Conservation (phyloP, 2,797 vertebrate genomes). For the Poecilia picta region DNA sequence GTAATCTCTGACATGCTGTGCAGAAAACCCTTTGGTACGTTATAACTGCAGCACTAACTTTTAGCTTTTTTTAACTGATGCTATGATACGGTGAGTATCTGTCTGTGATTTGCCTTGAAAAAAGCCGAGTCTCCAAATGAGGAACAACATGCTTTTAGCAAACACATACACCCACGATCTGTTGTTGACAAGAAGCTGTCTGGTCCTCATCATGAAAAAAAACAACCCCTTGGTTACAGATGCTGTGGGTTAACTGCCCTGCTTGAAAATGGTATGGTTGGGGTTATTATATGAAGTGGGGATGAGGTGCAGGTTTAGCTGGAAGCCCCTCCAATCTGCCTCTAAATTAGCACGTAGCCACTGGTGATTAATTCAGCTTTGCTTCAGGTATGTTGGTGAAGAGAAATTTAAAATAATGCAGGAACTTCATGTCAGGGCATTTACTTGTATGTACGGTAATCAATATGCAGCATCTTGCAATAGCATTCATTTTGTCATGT, state of each 20-base stretch:
- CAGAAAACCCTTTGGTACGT: slow-evolving; percentile 7
- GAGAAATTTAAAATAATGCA: slow-evolving; percentile 32
- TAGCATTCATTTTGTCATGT: neutral
- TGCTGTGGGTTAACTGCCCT: slow-evolving; percentile 24
- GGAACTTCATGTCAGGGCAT: neutral
- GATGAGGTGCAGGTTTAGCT: slow-evolving; percentile 23
- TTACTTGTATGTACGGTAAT: neutral
- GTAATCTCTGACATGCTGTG: slow-evolving; percentile 9
- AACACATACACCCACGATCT: slow-evolving; percentile 24
- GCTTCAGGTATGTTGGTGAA: slow-evolving; percentile 36
- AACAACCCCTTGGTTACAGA: slow-evolving; percentile 7
- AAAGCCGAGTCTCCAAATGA: neutral
- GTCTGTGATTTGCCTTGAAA: neutral
- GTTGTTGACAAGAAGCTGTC: slow-evolving; percentile 26
- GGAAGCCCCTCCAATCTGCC: slow-evolving; percentile 11
- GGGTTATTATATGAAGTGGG: slow-evolving; percentile 20
- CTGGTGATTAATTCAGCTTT: slow-evolving; percentile 43
- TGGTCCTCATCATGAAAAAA: slow-evolving; percentile 18
- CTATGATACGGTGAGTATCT: neutral
- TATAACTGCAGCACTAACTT: neutral
- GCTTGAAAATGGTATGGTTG: slow-evolving; percentile 19
- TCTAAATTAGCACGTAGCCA: slow-evolving; percentile 27
- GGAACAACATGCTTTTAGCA: slow-evolving; percentile 35
- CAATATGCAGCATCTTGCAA: neutral
- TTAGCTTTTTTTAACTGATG: slow-evolving; percentile 24